Evolutionary conservation across 2,113 vertebrate genomes (phyloP).

Genomic region (Alectura lathami): DNA sequence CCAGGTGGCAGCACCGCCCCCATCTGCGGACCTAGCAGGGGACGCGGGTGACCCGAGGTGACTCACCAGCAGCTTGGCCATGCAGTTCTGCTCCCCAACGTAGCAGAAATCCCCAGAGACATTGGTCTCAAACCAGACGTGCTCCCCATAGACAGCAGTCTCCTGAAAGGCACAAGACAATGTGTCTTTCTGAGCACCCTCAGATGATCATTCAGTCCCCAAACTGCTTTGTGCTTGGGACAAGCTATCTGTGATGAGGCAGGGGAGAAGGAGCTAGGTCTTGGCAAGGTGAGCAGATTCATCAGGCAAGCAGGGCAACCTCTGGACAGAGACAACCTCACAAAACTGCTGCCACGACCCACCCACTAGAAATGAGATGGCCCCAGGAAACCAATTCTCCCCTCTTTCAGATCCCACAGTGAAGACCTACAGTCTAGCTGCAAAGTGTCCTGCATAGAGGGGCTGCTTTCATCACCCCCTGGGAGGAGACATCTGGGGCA

Average conservation of each 20-base stretch:
- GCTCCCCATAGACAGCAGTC: slow-evolving; percentile 88
- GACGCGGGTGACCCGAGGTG: background rate
- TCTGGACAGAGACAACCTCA: background rate
- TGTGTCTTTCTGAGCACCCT: background rate
- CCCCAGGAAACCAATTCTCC: background rate
- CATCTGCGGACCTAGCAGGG: accelerated
- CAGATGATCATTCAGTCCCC: background rate
- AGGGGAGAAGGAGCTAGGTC: background rate
- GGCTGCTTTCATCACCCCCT: background rate
- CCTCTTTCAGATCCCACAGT: background rate
- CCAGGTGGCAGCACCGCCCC: background rate
- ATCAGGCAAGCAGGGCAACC: background rate
- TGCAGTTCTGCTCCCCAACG: slow-evolving; percentile 92
- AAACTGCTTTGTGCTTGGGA: background rate
- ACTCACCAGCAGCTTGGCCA: slow-evolving; percentile 91
- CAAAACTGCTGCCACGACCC: background rate
- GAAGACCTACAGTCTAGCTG: background rate
- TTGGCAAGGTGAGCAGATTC: background rate
- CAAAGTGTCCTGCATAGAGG: background rate
- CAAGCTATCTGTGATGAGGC: background rate
- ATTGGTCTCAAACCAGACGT: slow-evolving; percentile 95
- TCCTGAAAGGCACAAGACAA: slow-evolving; percentile 78
- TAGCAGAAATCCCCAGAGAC: slow-evolving; percentile 96
- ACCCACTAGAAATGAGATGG: background rate
- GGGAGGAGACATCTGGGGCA: background rate